Conservation (phyloP, 2,797 vertebrate genomes). For the Echiichthys vipera region DNA sequence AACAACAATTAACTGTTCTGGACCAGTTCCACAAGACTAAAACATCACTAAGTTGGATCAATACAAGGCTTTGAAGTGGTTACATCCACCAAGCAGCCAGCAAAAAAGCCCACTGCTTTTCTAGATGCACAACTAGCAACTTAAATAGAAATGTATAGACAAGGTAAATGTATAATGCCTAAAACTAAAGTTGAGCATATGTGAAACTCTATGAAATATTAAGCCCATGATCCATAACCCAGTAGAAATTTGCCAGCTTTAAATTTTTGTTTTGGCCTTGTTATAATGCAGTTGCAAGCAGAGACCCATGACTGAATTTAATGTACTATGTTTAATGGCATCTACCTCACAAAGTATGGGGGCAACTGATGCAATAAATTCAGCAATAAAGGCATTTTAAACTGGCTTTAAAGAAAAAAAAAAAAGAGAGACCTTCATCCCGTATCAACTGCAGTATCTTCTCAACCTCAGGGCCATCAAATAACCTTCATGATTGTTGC, state of each 20-base stretch:
- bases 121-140: not conserved
- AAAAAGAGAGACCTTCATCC: not conserved
- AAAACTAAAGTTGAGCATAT: not conserved
- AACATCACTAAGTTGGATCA: not conserved
- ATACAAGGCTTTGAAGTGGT: not conserved
- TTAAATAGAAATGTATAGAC: not conserved
- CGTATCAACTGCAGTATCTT: not conserved
- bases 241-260: not conserved
- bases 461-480: not conserved
- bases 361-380: conserved; percentile 17
- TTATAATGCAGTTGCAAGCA: not conserved
- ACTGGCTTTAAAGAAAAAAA: not conserved
- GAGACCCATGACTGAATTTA: conserved; percentile 26
- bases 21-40: conserved; percentile 20
- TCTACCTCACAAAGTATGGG: conserved; percentile 3
- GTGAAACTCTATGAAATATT: not conserved
- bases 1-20: conserved; percentile 34
- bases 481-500: not conserved
- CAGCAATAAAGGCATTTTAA: conserved; percentile 6
- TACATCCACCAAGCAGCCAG: not conserved
- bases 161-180: too few species aligned
- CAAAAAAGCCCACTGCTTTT: not conserved
- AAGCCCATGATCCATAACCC: not conserved
- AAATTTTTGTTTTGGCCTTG: not conserved
- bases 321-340: conserved; percentile 1